Conservation (phyloP, 2,797 vertebrate species). For the Toxotes lorentzi region DNA sequence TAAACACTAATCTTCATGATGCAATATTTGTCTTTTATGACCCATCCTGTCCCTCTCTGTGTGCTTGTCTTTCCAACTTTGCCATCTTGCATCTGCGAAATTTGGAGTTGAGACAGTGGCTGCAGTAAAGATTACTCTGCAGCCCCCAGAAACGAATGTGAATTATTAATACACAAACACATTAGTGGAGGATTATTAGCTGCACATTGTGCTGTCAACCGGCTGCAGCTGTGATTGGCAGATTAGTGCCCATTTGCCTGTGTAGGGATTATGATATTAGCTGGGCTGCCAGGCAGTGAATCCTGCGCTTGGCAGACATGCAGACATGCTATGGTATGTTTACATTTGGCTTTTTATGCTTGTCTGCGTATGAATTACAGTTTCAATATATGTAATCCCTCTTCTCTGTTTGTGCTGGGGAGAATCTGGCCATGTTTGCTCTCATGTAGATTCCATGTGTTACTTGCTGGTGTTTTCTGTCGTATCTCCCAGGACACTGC, state of each 20-base stretch:
- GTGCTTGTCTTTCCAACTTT: neutral
- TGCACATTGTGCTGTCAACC: conserved; percentile 58
- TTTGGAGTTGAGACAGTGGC: conserved; percentile 22
- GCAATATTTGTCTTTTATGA: conserved; percentile 25
- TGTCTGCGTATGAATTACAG: conserved; percentile 26
- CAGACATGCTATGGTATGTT: conserved; percentile 39
- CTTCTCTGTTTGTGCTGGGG: neutral
- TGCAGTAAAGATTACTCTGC: conserved; percentile 24
- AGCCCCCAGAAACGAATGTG: conserved; percentile 28
- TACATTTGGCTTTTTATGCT: conserved; percentile 42
- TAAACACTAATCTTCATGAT: conserved; percentile 32
- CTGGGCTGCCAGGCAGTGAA: conserved; percentile 41
- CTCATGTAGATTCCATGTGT: neutral
- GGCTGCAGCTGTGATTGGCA: conserved; percentile 64
- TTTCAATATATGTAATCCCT: conserved; percentile 25
- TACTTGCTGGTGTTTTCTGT: conserved; percentile 1
- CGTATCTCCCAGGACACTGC: neutral
- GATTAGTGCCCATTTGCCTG: conserved; percentile 62
- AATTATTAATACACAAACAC: conserved; percentile 67
- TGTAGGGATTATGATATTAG: conserved; percentile 62
- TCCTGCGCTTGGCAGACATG: conserved; percentile 26
- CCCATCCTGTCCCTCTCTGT: neutral
- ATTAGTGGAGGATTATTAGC: conserved; percentile 72
- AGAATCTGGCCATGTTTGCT: conserved; percentile 12
- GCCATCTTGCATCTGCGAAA: neutral